phyloP scores from a whole-genome alignment of 2,888 invertebrate species.

The Meloe dianella region DNA sequence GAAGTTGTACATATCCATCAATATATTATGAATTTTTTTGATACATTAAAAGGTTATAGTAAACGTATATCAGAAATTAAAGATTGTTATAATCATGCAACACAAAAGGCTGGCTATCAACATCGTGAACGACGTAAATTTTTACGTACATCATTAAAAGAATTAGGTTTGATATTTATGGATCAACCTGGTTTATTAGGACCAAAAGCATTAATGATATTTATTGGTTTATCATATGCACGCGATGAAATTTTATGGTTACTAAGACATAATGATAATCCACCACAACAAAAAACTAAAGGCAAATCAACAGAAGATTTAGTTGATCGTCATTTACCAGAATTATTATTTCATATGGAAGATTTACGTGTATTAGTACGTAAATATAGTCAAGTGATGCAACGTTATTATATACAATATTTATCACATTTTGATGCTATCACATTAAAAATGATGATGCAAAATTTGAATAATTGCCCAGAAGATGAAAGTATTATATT shows the following conservation, averaged over 20 bases:
- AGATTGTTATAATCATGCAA: slow-evolving; percentile 89
- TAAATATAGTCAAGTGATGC: slow-evolving; percentile 80
- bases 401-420: slow-evolving; percentile 97
- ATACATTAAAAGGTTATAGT: slow-evolving; percentile 91
- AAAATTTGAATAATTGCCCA: slow-evolving; percentile 81
- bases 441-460: slow-evolving; percentile 82
- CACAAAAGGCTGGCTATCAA: slow-evolving; percentile 87
- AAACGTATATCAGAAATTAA: slow-evolving; percentile 95
- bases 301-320: slow-evolving; percentile 87
- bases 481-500: slow-evolving; percentile 96
- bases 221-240: slow-evolving; percentile 94
- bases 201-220: slow-evolving; percentile 94
- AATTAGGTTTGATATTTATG: slow-evolving; percentile 91
- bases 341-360: slow-evolving; percentile 97
- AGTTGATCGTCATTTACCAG: slow-evolving; percentile 94
- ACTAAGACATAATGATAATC: slow-evolving; percentile 94
- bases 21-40: slow-evolving; percentile 91
- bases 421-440: slow-evolving; percentile 95
- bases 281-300: slow-evolving; percentile 85
- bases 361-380: slow-evolving; percentile 92
- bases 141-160: slow-evolving; percentile 91
- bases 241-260: slow-evolving; percentile 98
- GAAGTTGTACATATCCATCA: slow-evolving; percentile 96
- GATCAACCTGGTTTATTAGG: slow-evolving; percentile 98
- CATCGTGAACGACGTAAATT: slow-evolving; percentile 97